These are phyloP conservation scores for Drosophila virilis DNA, from an alignment of 1,140 invertebrate species.

Conservation along the genomic window DNA sequence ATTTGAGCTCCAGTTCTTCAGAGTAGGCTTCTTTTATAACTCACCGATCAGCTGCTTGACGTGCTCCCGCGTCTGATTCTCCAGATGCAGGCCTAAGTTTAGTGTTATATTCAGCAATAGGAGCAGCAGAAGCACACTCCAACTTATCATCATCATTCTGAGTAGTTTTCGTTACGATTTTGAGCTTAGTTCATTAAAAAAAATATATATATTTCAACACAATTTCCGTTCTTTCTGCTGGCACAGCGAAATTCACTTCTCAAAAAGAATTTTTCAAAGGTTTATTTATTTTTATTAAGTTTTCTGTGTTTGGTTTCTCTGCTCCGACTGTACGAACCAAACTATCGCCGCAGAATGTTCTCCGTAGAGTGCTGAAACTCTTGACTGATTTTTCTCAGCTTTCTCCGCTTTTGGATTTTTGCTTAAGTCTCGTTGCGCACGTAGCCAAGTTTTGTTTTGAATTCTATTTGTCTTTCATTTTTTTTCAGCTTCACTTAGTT, in stretches of 20 bases:
- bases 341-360: constrained; percentile 51
- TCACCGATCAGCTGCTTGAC: constrained; percentile 53
- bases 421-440: constrained; percentile 49
- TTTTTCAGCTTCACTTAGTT: constrained; percentile 31
- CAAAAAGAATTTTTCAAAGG: neutral
- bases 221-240: neutral
- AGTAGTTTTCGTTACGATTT: neutral
- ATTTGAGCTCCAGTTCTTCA: neutral
- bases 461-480: constrained; percentile 39
- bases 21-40: neutral
- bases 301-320: constrained; percentile 5
- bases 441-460: constrained; percentile 61
- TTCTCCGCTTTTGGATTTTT: constrained; percentile 42
- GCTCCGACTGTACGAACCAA: constrained; percentile 21
- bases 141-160: constrained; percentile 22
- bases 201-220: constrained; percentile 12
- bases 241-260: neutral
- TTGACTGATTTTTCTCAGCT: constrained; percentile 63
- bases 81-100: constrained; percentile 39
- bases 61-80: constrained; percentile 52
- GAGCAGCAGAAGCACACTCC: constrained; percentile 34
- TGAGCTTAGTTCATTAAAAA: constrained; percentile 26
- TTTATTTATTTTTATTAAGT: neutral
- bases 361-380: constrained; percentile 21
- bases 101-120: constrained; percentile 18